A percentile compares a stretch with the other conserved stretches of the same genome.
These are phyloP conservation scores for Nannobrachium achirus DNA, from an alignment of 2,113 vertebrate species.

Conservation along the genomic window DNA sequence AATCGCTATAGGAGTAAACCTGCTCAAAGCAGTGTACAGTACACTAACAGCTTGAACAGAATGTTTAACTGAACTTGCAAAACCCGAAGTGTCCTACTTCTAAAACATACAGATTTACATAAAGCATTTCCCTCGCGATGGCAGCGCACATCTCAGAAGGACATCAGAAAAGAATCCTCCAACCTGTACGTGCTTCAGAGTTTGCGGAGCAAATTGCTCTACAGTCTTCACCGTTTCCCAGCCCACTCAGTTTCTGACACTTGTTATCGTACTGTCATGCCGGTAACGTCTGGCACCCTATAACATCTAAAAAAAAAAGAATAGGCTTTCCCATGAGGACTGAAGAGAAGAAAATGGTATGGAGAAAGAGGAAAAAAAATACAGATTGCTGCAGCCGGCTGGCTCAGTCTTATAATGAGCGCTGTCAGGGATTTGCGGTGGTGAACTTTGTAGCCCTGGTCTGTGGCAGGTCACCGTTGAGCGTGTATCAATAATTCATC, in stretches of 20 bases:
- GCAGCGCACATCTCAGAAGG: constrained; percentile 38
- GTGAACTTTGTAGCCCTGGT: constrained; percentile 66
- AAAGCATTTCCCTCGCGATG: neutral
- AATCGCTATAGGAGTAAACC: constrained; percentile 45
- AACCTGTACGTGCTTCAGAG: constrained; percentile 28
- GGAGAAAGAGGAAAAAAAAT: constrained; percentile 9
- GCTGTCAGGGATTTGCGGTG: constrained; percentile 62
- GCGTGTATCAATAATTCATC: constrained; percentile 78
- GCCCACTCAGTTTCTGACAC: constrained; percentile 55
- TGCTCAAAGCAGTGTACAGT: constrained; percentile 31
- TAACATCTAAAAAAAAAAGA: constrained; percentile 50
- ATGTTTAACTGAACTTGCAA: neutral
- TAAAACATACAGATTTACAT: constrained; percentile 13
- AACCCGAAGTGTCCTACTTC: neutral
- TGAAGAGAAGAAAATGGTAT: constrained; percentile 20
- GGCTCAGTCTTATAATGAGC: constrained; percentile 55
- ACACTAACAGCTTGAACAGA: constrained; percentile 8
- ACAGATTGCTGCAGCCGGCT: constrained; percentile 47
- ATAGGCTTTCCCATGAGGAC: constrained; percentile 51
- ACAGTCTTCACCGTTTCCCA: constrained; percentile 39
- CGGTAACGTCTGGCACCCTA: constrained; percentile 49
- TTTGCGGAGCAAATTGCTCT: constrained; percentile 54
- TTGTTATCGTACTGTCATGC: constrained; percentile 48
- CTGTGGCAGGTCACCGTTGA: constrained; percentile 62
- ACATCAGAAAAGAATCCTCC: constrained; percentile 30